A percentile compares a stretch with the other conserved stretches of the same genome.
These are phyloP conservation scores for Auanema sp. DNA, from an alignment of 2,888 invertebrate species.

Conservation along the genomic window DNA sequence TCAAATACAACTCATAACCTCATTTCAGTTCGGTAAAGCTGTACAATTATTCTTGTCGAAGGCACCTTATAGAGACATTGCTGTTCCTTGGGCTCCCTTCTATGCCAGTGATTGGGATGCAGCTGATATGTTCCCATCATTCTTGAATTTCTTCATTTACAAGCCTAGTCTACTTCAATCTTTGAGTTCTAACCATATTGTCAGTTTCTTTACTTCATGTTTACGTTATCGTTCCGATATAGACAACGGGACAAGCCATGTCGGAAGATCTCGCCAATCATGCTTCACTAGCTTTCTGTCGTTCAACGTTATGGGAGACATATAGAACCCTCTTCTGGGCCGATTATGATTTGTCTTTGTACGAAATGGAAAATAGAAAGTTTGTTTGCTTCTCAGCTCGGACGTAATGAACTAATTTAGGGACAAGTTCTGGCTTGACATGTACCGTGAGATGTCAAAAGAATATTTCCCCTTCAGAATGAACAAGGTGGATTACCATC, in stretches of 20 bases:
- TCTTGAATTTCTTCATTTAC: conserved; percentile 70
- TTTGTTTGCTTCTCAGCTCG: conserved; percentile 15
- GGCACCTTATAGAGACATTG: conserved; percentile 73
- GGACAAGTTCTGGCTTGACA: conserved; percentile 80
- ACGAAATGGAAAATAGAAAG: conserved; percentile 61
- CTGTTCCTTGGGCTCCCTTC: conserved; percentile 55
- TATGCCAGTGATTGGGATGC: conserved; percentile 84
- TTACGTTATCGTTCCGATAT: conserved; percentile 10
- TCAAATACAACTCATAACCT: not conserved
- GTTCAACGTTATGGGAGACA: conserved; percentile 58
- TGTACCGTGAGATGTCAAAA: conserved; percentile 79
- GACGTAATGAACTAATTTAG: conserved; percentile 23
- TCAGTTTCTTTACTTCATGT: conserved; percentile 16
- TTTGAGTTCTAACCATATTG: conserved; percentile 53
- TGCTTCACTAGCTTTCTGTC: conserved; percentile 48
- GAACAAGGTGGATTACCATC: conserved; percentile 77
- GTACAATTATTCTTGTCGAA: conserved; percentile 83
- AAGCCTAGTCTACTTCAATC: conserved; percentile 56
- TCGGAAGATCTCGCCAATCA: conserved; percentile 46
- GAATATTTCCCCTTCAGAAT: conserved; percentile 78
- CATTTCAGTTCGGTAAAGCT: conserved; percentile 78
- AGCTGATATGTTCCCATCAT: conserved; percentile 79
- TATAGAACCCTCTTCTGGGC: conserved; percentile 62
- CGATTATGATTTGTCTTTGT: conserved; percentile 58
- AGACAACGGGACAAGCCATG: conserved; percentile 48